Base-by-base conservation (phyloP, 2,113 vertebrate species). In the Lichenostomus cassidix region DNA sequence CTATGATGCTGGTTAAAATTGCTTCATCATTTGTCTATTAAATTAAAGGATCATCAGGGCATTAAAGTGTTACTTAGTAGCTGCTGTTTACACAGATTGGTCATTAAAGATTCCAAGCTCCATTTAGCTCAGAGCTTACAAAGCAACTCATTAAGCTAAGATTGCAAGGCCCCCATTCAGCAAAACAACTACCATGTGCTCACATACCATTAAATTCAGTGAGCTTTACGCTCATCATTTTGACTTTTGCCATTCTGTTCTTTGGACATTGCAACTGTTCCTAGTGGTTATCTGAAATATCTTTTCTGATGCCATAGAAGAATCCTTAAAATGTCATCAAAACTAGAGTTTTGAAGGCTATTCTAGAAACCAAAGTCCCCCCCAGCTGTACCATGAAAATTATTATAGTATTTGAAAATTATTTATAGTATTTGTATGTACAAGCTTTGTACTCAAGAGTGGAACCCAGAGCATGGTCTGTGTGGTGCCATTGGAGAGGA, bases 1-100 rank as follows among this genome's bases (percentile, higher is more conserved):
- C 64, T 90, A 27, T 50, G 92, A 87, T 79, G 63, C 23, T 83
- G 77, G 89, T 79, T 94, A 95, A 75, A 94, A 89, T 82, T 92
- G 75, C 70, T 37, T 89, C 82, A 47, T 89, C 83, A 71, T 94
- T 92, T 94, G 73, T 89, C 75, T 93, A 68, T 84, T 94, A 95
- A 97, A 95, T 95, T 93, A 96, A 96, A 94, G 89, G 92, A 95
- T 94, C 92, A 92, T 80, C 76, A 69, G 90, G 84, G 85, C 91
- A 87, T 96, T 92, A 94, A 94, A 92, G 92, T 65, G 78, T 87
- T 93, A 87, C 87, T 96, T 91, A 91, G 62, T 95, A 81, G 81
- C 76, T 84, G 82, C 83, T 94, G 92, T 96, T 97, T 96, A 94
- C 89, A 90, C 76, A 91, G 77, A 79, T 93, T 94, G 64, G 91